Evolutionary conservation across 2,797 vertebrate genomes (phyloP), one percentile per base, ranked within the genome.

Genomic region (Pangasius mekongensis): DNA sequence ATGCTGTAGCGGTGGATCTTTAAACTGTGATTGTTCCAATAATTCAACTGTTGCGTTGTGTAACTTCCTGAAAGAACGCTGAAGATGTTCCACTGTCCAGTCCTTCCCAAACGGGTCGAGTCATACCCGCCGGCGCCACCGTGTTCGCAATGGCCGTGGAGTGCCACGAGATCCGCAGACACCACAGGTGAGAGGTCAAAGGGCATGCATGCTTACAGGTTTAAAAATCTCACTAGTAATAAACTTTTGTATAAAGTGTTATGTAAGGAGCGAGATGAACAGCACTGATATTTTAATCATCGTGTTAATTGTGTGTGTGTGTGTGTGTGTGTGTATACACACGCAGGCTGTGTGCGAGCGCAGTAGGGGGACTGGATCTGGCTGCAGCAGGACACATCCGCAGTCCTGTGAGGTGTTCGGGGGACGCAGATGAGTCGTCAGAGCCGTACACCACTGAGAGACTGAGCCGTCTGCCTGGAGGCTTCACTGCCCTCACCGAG

Each of bases 391-490:
- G 97, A 87, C 94, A 95, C 86, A 97, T 99, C 90, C 96, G 95
- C 39, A 98, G 99, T 91, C 97, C 97, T 0, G 97, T 98, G 0
- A 96, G 92, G 0, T 95, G 95, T 92, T 95, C 92, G 88, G 89
- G 92, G 10, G 96, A 95, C 88, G 93, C 95, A 0, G 98, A 97
- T 76, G 98, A 99, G 87, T 95, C 95, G 62, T 91, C 96, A 20
- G 98, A 99, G 93, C 99, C 99, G n/a, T 99, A 99, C 91, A 99
- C 98, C 83, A 99, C 98, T 0, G 98, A 99, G 94, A 97, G 98
- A 89, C 97, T 99, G 90, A 98, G 96, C 94, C 95, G 95, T 87
- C 89, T 99, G 90, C 97, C 97, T 10, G 97, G 98, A 69, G 98
- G 98, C 1, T 99, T 98, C 52, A 90, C 90, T 80, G 85, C 97